Percentiles rank a stretch among this genome's conserved stretches.
phyloP scores from a whole-genome alignment of 1,140 invertebrate genomes.

The Berghia stephanieae region DNA sequence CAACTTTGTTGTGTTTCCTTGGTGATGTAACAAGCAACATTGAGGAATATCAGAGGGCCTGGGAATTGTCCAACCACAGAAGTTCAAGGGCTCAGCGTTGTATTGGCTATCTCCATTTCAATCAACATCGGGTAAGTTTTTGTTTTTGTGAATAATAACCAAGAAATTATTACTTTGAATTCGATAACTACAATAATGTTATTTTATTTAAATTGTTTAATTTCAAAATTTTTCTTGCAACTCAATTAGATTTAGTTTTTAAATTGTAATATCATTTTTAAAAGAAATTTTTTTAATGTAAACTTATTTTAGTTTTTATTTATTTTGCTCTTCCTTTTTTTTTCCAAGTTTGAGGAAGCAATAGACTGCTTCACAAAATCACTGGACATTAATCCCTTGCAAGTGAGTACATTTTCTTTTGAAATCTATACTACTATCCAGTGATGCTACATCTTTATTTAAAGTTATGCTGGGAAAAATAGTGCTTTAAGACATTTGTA shows the following conservation, averaged over 20 bases:
- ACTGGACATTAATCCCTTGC: constrained; percentile 83
- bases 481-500: too few species aligned
- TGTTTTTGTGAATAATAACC: not conserved
- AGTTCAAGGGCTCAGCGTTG: constrained; percentile 58
- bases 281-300: too few species aligned
- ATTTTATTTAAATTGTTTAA: too few species aligned
- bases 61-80: constrained; percentile 80
- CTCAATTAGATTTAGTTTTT: too few species aligned
- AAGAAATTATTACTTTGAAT: not conserved
- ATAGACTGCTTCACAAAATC: constrained; percentile 74
- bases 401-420: constrained; percentile 49
- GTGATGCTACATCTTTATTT: too few species aligned
- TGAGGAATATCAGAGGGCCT: constrained; percentile 85
- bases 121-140: constrained; percentile 52
- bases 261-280: too few species aligned
- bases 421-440: too few species aligned
- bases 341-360: constrained; percentile 60
- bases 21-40: constrained; percentile 81
- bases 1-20: constrained; percentile 88
- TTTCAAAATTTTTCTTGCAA: too few species aligned
- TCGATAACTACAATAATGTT: not conserved
- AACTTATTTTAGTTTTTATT: too few species aligned
- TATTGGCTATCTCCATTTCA: constrained; percentile 57
- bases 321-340: constrained; percentile 34
- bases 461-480: too few species aligned